phyloP scores from a whole-genome alignment of 2,888 invertebrate genomes.

The Mechanitis mazaeus region DNA sequence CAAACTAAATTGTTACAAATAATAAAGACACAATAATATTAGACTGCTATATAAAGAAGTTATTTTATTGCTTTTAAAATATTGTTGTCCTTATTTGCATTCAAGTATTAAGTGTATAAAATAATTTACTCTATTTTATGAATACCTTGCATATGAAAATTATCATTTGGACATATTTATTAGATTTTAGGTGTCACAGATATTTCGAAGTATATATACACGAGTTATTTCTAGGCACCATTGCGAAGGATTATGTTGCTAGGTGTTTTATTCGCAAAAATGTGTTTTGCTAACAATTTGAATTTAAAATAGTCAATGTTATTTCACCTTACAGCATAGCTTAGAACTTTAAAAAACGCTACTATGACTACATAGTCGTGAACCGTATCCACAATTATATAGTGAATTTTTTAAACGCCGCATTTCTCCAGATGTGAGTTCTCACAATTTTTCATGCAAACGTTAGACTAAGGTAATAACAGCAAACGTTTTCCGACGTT shows the following conservation, averaged over 20 bases:
- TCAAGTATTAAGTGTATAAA: constrained; percentile 9
- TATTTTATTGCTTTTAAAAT: constrained; percentile 15
- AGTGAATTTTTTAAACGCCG: constrained; percentile 5
- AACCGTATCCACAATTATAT: not conserved
- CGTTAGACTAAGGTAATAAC: constrained; percentile 11
- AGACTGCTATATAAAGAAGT: constrained; percentile 28
- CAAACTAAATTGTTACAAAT: not conserved
- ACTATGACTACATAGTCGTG: too few relatives aligned
- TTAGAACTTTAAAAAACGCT: too few relatives aligned
- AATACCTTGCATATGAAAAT: constrained; percentile 18
- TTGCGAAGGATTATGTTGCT: too few relatives aligned
- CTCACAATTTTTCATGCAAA: constrained; percentile 27
- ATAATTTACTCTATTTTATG: constrained; percentile 28
- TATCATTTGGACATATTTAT: constrained; percentile 20
- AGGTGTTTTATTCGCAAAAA: too few relatives aligned
- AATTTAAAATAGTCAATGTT: too few relatives aligned
- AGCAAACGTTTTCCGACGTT: constrained; percentile 10
- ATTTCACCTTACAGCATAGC: too few relatives aligned
- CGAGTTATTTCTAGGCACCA: too few relatives aligned
- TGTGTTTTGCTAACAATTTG: too few relatives aligned
- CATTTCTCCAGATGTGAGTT: constrained; percentile 14
- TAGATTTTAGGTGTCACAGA: constrained; percentile 10
- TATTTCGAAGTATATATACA: too few relatives aligned
- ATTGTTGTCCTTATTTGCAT: constrained; percentile 13
- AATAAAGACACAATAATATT: constrained; percentile 14